These are phyloP conservation scores for Tortricodes alternella DNA, from an alignment of 2,888 invertebrate genomes.

Conservation along the genomic window DNA sequence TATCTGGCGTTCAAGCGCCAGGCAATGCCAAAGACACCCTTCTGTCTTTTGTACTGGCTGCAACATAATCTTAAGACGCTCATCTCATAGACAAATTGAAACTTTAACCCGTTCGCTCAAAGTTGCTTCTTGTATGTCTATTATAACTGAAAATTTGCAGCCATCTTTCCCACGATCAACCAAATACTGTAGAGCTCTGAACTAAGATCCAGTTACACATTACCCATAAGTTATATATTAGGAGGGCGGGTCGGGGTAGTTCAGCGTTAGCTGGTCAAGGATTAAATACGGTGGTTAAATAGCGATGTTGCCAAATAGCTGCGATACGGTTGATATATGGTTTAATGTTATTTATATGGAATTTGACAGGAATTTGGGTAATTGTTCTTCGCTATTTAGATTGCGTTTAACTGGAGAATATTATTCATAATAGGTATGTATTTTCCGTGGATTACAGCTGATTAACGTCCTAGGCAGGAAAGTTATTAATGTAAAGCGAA, in stretches of 20 bases:
- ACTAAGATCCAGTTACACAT: constrained; percentile 7
- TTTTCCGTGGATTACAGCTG: too few species aligned
- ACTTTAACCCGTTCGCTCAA: constrained; percentile 2
- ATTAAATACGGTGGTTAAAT: constrained; percentile 18
- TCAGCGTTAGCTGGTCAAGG: neutral
- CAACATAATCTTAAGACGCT: too few species aligned
- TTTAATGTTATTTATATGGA: constrained; percentile 10
- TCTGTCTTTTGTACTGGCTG: too few species aligned
- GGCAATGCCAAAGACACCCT: too few species aligned
- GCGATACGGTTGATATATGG: constrained; percentile 17
- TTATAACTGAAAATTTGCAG: constrained; percentile 18
- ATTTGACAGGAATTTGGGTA: neutral
- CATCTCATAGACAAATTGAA: neutral
- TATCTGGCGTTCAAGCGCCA: too few species aligned
- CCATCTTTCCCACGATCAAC: constrained; percentile 14
- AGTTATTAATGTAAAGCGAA: too few species aligned
- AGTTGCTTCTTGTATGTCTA: constrained; percentile 10
- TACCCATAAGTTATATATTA: neutral
- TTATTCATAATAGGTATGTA: too few species aligned
- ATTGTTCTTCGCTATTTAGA: too few species aligned
- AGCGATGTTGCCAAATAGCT: constrained; percentile 11
- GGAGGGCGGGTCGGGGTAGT: neutral
- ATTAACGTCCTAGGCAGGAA: too few species aligned
- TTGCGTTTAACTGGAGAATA: too few species aligned
- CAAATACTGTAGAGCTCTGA: constrained; percentile 2